Evolutionary conservation across 2,888 invertebrate genomes (phyloP).

Genomic region (Pegoplata infirma): DNA sequence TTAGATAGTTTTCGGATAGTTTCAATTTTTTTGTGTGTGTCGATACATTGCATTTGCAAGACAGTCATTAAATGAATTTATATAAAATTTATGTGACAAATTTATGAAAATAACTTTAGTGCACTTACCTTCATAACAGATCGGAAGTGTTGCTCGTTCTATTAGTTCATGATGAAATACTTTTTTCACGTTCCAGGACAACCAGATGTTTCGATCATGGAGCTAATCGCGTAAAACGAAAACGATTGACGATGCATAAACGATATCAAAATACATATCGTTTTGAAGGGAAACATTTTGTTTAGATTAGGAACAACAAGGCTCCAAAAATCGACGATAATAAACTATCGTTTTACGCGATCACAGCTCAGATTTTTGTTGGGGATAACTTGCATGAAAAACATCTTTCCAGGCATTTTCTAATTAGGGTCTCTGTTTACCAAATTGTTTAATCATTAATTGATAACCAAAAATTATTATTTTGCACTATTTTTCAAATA

Average conservation of each 20-base stretch:
- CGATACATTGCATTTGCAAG: background rate
- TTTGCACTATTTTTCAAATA: no score
- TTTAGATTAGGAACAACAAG: no score
- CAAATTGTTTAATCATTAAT: conserved; percentile 54
- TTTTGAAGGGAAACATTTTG: no score
- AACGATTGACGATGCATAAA: no score
- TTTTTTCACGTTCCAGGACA: conserved; percentile 78
- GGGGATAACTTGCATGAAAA: conserved; percentile 72
- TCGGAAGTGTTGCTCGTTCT: conserved; percentile 78
- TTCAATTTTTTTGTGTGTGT: no score
- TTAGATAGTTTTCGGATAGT: no score
- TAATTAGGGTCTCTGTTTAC: conserved; percentile 52
- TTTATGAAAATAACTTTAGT: conserved; percentile 79
- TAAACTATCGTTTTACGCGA: no score
- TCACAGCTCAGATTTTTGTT: conserved; percentile 74
- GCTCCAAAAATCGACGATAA: no score
- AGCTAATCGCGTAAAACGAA: no score
- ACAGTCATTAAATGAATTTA: conserved; percentile 1
- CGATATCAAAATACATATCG: no score
- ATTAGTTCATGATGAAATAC: conserved; percentile 78
- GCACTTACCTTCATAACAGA: conserved; percentile 76
- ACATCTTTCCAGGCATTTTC: conserved; percentile 55
- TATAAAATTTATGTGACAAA: conserved; percentile 79
- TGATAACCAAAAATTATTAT: conserved; percentile 55
- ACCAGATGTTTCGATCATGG: conserved; percentile 79